Evolutionary conservation across 2,113 vertebrate species (phyloP), one percentile per base, ranked within the genome.

Genomic region (Tetraodon nigroviridis): DNA sequence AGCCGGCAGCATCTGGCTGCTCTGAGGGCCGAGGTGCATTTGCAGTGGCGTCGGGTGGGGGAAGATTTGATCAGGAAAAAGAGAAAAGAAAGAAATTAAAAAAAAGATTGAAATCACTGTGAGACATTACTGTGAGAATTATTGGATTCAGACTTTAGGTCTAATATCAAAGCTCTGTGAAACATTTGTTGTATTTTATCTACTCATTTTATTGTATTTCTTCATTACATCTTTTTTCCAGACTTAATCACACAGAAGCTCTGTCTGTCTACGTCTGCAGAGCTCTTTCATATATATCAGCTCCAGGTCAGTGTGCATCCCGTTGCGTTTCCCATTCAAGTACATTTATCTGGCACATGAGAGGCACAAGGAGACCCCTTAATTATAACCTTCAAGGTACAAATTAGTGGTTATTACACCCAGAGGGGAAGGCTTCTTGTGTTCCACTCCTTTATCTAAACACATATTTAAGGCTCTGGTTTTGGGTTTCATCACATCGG

Each of bases 351-450:
- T 37, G 41, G 64, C 55, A 66, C 46, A 58, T 67, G 59, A 67
- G 57, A 22, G 50, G 37, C 50, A 59, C 48, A 20, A 58, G 62
- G 8, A 51, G 24, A 58, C 57, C 32, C 65, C 75, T 69, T 55
- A 64, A 79, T 79, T 79, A 69, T 64, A 73, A 45, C 52, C 61
- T 61, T 73, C 50, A 75, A 66, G 69, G 57, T 79, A 67, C 46
- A 67, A 74, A 80, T 78, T 72, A 80, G 60, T 56, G 77, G 69
- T 72, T 75, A 73, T 71, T 67, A 54, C 40, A 52, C 63, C 50
- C 47, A 13, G 47, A 55, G 37, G 27, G n/a, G 18, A 63, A 71
- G 56, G 24, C 55, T 54, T 62, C 61, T 67, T 47, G 32, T 61
- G 56, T 61, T 69, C 66, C 66, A 48, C 32, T 64, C 55, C 55